Percentiles rank a stretch among this genome's conserved stretches.
Conservation (phyloP, 2,888 invertebrate genomes). For the Willowsia nigromaculata region DNA sequence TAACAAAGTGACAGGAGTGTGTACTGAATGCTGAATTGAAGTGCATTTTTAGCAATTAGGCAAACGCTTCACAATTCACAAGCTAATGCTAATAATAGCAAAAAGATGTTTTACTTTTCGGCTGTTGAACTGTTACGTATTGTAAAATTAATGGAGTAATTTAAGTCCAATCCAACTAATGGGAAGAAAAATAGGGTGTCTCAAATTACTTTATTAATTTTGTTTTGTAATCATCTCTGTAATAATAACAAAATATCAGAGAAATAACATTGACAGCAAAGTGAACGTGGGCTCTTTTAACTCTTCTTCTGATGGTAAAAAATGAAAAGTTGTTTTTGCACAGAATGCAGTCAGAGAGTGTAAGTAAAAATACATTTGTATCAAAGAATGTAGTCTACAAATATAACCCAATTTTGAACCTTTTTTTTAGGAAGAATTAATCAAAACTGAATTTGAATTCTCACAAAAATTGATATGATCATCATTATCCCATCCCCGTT, state of each 20-base stretch:
- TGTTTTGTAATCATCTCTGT: constrained; percentile 1
- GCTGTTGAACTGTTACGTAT: neutral
- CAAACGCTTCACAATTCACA: neutral
- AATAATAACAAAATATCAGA: neutral
- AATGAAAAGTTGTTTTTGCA: neutral
- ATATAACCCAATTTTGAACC: constrained; percentile 6
- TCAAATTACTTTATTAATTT: constrained; percentile 46
- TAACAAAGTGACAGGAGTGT: neutral
- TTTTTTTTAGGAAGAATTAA: neutral
- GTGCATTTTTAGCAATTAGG: neutral
- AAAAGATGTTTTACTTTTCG: constrained; percentile 1
- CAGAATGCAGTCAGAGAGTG: too few relatives aligned
- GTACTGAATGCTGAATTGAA: neutral
- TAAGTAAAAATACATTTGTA: too few relatives aligned
- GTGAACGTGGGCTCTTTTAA: neutral
- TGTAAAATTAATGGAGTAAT: neutral
- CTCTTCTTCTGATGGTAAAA: neutral
- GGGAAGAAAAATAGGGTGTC: constrained; percentile 10
- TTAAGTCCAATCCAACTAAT: neutral
- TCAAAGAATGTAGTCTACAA: neutral
- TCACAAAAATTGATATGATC: constrained; percentile 4
- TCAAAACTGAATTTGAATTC: constrained; percentile 18
- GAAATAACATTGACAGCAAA: neutral
- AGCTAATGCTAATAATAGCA: neutral
- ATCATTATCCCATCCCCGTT: neutral